These are phyloP conservation scores for Hypocryptadius cinnamomeus DNA, from an alignment of 2,113 vertebrate species.

Conservation along the genomic window DNA sequence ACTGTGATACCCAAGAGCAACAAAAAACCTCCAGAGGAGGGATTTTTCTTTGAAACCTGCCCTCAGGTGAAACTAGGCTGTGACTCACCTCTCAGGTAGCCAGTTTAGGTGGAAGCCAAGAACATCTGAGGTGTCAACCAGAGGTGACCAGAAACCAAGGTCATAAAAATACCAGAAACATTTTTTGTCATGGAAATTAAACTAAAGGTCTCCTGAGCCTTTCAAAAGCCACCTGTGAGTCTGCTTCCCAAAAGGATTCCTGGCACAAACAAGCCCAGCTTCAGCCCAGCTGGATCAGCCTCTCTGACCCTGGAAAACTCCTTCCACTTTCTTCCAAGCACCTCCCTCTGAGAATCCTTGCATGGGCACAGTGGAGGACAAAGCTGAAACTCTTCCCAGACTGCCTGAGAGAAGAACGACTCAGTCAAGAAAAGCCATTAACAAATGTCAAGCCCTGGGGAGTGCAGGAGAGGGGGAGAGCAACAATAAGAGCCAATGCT, in stretches of 20 bases:
- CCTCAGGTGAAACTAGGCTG: neutral
- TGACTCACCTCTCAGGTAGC: neutral
- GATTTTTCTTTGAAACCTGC: neutral
- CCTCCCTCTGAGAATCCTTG: neutral
- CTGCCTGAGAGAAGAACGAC: neutral
- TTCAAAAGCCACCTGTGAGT: neutral
- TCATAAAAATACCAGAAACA: neutral
- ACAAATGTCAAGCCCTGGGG: slow-evolving; percentile 21
- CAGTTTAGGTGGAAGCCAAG: neutral
- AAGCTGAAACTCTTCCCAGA: slow-evolving; percentile 34
- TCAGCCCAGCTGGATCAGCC: neutral
- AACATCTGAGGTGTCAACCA: neutral
- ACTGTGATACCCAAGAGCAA: neutral
- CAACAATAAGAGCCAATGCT: neutral
- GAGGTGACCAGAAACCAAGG: neutral
- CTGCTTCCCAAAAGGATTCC: neutral
- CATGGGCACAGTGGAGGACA: neutral
- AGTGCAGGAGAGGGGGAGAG: neutral
- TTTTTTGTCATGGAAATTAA: neutral
- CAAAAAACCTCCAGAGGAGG: neutral
- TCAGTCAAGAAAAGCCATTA: neutral
- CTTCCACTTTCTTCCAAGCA: neutral
- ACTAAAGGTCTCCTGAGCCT: neutral
- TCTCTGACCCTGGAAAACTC: neutral
- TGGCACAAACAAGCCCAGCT: neutral